phyloP scores from a whole-genome alignment of 1,140 invertebrate species.

The Temnothorax curvispinosus region DNA sequence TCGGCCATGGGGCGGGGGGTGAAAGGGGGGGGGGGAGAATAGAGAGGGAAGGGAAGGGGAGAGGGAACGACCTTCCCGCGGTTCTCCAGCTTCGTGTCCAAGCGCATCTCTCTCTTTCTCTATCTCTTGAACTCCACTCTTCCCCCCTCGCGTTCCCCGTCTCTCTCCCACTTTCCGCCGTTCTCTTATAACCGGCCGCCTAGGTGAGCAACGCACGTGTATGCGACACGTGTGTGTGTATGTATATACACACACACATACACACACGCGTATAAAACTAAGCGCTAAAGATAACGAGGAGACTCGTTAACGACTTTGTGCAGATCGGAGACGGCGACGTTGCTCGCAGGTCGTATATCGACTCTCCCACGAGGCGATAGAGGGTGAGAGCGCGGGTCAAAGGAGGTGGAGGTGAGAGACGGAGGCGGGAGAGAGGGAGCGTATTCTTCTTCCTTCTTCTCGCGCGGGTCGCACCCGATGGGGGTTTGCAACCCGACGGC shows the following conservation, averaged over 20 bases:
- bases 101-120: conserved; percentile 68
- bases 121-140: conserved; percentile 33
- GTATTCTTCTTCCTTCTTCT: conserved; percentile 62
- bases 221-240: background rate
- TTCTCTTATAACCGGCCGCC: conserved; percentile 50
- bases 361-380: conserved; percentile 60
- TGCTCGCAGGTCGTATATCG: conserved; percentile 63
- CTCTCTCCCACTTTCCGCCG: conserved; percentile 59
- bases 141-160: background rate
- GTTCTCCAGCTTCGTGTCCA: conserved; percentile 71
- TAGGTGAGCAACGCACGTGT: conserved; percentile 43
- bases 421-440: background rate
- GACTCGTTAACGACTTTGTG: conserved; percentile 73
- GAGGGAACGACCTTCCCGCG: conserved; percentile 73
- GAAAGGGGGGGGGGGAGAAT: background rate
- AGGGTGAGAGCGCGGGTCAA: conserved; percentile 45
- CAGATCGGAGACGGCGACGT: conserved; percentile 61
- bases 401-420: conserved; percentile 19
- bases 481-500: conserved; percentile 59
- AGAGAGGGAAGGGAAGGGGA: conserved; percentile 55
- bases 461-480: conserved; percentile 47
- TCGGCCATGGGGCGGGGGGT: background rate
- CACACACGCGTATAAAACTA: conserved; percentile 32
- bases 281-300: conserved; percentile 70
- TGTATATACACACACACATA: background rate